Conservation (phyloP, 2,797 vertebrate species). For the Peromyscus nudipes region DNA sequence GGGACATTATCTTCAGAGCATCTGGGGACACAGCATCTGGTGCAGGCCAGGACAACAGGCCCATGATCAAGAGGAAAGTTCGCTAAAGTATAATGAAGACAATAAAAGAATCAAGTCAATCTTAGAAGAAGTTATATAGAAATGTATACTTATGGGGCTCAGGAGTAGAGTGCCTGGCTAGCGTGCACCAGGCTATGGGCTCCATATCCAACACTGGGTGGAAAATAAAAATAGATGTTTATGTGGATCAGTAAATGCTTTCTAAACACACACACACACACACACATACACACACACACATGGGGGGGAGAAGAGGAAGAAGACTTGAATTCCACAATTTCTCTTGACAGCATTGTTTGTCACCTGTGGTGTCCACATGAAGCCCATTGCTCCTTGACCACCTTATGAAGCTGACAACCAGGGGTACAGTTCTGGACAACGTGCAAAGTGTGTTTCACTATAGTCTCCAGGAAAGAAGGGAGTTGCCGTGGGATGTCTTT, state of each 20-base stretch:
- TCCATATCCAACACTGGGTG: background rate
- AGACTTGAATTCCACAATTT: background rate
- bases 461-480: background rate
- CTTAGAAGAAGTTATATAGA: background rate
- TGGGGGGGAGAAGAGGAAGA: accelerated
- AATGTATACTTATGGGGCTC: background rate
- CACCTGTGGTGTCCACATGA: background rate
- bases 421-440: background rate
- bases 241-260: background rate
- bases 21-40: background rate
- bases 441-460: background rate
- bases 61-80: background rate
- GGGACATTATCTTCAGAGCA: background rate
- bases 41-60: background rate
- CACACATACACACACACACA: background rate
- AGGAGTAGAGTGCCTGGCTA: background rate
- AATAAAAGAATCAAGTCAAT: background rate
- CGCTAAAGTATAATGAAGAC: background rate
- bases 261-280: background rate
- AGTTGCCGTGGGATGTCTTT: background rate
- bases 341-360: background rate
- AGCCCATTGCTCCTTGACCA: background rate
- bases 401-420: background rate
- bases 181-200: background rate
- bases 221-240: background rate